These are phyloP conservation scores for Colletes collaris DNA, from an alignment of 2,888 invertebrate genomes.

Conservation along the genomic window DNA sequence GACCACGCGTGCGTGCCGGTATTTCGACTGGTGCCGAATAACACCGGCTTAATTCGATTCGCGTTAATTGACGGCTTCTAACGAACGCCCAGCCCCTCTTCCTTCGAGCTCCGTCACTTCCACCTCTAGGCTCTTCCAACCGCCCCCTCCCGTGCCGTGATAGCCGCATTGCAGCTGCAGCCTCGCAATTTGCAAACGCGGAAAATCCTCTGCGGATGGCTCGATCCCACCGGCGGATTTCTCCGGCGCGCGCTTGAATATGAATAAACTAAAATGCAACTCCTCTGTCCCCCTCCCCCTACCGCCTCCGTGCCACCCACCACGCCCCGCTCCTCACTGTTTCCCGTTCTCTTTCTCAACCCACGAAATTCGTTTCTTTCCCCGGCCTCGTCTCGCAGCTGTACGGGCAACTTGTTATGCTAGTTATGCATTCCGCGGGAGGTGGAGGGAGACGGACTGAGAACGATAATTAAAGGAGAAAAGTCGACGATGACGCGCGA, in stretches of 20 bases:
- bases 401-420: slow-evolving; percentile 46
- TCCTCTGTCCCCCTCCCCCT: slow-evolving; percentile 4
- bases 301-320: background rate
- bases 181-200: slow-evolving; percentile 64
- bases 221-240: slow-evolving; percentile 59
- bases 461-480: slow-evolving; percentile 50
- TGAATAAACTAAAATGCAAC: slow-evolving; percentile 62
- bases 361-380: slow-evolving; percentile 49
- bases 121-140: slow-evolving; percentile 28
- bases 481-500: slow-evolving; percentile 30
- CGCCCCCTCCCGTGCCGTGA: slow-evolving; percentile 25
- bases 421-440: slow-evolving; percentile 41
- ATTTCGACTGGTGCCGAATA: slow-evolving; percentile 43
- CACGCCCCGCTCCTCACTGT: background rate
- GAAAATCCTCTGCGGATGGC: slow-evolving; percentile 58
- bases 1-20: slow-evolving; percentile 45
- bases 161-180: slow-evolving; percentile 68
- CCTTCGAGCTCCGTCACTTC: slow-evolving; percentile 45
- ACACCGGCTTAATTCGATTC: slow-evolving; percentile 70
- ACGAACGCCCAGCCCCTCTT: slow-evolving; percentile 64
- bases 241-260: slow-evolving; percentile 58
- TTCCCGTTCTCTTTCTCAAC: background rate
- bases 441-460: background rate
- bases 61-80: slow-evolving; percentile 75
- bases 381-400: slow-evolving; percentile 2